Base-by-base conservation (phyloP, 2,113 vertebrate genomes). In the Puma concolor region DNA sequence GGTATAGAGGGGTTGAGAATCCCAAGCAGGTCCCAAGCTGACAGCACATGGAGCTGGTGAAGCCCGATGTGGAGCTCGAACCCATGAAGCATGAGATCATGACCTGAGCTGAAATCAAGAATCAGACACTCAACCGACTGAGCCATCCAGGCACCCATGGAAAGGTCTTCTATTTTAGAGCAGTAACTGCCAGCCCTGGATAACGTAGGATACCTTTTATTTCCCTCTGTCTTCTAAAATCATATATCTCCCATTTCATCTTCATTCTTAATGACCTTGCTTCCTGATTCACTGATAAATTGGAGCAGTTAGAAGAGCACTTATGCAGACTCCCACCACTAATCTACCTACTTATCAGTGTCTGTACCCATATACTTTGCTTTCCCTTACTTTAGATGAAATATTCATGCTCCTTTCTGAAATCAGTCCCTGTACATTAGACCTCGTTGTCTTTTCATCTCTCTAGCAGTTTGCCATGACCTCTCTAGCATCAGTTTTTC, bases 181-280 rank as follows among this genome's bases (percentile, higher is more conserved):
- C 14, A 60, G 23, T 86, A 76, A 77, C 57, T 92, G 27, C 38
- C 48, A 76, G n/a, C 8, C 54, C n/a, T 69, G 29, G 7, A 66
- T 88, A 88, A 72, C 33, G 8, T 44, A 33, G 29, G 41, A 41
- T 83, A 50, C 14, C 13, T n/a, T 71, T 54, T 23, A 36, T 33
- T 17, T 63, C 19, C 16, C 0, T 10, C n/a, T 52, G 19, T 44
- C 21, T 93, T 67, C 21, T 93, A 57, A 84, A 95, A 41, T 29
- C 29, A 17, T 88, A 0, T 71, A 41, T 84, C 23, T 54, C 60
- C 36, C 44, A 38, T 50, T 50, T 48, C 31, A 60, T 88, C 29
- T 81, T 93, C 25, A 79, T 66, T 93, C 67, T 92, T 72, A 41
- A 76, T 89, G 64, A 76, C 31, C 7, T 90, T 95, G 57, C 50